These are phyloP conservation scores for Xyrichtys novacula DNA, from an alignment of 2,797 vertebrate genomes.

Conservation along the genomic window DNA sequence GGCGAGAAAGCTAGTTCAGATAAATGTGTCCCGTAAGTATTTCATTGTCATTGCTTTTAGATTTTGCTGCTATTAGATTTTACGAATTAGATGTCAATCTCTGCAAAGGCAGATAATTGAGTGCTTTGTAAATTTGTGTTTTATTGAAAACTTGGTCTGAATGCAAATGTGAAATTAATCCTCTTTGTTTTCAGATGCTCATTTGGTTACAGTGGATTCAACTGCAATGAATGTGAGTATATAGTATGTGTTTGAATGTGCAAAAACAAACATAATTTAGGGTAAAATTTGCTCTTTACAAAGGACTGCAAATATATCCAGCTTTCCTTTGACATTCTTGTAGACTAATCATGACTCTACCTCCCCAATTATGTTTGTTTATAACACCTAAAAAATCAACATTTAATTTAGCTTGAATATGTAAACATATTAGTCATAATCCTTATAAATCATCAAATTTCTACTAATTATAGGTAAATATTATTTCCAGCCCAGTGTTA, in stretches of 20 bases:
- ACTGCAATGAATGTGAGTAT: slow-evolving; percentile 80
- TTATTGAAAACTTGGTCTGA: background rate
- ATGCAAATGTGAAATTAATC: background rate
- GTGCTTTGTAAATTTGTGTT: background rate
- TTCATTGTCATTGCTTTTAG: background rate
- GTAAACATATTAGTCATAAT: too few relatives aligned
- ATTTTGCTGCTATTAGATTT: too few relatives aligned
- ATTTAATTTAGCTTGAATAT: too few relatives aligned
- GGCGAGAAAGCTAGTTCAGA: fast-evolving
- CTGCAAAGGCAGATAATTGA: background rate
- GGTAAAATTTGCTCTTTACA: background rate
- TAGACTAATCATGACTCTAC: background rate
- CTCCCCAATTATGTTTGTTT: too few relatives aligned
- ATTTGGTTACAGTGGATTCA: slow-evolving; percentile 70
- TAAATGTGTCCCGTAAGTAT: slow-evolving; percentile 50
- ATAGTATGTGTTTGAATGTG: background rate
- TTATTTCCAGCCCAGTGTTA: too few relatives aligned
- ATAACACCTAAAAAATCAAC: too few relatives aligned
- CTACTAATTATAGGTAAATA: too few relatives aligned
- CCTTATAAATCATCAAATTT: too few relatives aligned
- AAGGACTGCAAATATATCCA: background rate
- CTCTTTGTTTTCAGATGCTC: slow-evolving; percentile 70
- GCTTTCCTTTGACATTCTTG: background rate
- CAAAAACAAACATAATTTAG: background rate
- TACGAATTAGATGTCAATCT: background rate